A percentile compares a stretch with the other conserved stretches of the same genome.
phyloP scores from a whole-genome alignment of 2,888 invertebrate genomes.

The Lypha dubia region DNA sequence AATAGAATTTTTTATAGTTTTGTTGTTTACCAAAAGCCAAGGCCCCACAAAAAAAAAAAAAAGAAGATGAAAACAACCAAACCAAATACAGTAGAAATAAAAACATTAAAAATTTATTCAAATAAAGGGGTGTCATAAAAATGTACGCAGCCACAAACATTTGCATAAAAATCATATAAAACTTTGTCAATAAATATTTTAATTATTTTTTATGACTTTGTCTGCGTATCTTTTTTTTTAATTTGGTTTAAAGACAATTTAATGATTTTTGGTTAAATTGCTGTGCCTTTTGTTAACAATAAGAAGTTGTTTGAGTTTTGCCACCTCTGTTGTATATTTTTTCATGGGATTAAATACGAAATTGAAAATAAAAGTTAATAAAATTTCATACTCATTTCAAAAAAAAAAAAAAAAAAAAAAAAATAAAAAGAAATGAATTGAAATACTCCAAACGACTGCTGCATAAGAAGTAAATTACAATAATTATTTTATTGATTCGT shows the following conservation, averaged over 20 bases:
- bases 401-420: slow-evolving; percentile 22
- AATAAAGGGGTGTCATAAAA: slow-evolving; percentile 36
- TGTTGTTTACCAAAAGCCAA: not conserved
- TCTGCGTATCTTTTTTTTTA: not conserved
- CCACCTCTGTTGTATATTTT: slow-evolving; percentile 51
- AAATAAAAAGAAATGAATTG: not conserved
- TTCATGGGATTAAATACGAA: slow-evolving; percentile 33
- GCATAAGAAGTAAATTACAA: slow-evolving; percentile 41
- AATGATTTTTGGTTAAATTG: slow-evolving; percentile 7
- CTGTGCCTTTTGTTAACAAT: slow-evolving; percentile 1
- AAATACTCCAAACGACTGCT: slow-evolving; percentile 29
- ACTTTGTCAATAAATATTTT: slow-evolving; percentile 65
- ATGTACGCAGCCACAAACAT: slow-evolving; percentile 34
- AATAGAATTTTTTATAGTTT: not conserved
- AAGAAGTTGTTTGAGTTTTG: slow-evolving; percentile 46
- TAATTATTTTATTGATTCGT: slow-evolving; percentile 70
- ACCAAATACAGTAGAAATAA: slow-evolving; percentile 18
- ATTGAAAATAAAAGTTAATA: slow-evolving; percentile 29
- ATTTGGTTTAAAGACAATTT: too few species aligned
- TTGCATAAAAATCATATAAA: slow-evolving; percentile 68
- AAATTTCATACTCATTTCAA: too few species aligned
- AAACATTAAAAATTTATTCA: not conserved
- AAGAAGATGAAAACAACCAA: too few species aligned
- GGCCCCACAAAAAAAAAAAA: not conserved
- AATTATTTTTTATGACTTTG: slow-evolving; percentile 66